Conservation (phyloP, 2,113 vertebrate species). For the Lasiurus cinereus region DNA sequence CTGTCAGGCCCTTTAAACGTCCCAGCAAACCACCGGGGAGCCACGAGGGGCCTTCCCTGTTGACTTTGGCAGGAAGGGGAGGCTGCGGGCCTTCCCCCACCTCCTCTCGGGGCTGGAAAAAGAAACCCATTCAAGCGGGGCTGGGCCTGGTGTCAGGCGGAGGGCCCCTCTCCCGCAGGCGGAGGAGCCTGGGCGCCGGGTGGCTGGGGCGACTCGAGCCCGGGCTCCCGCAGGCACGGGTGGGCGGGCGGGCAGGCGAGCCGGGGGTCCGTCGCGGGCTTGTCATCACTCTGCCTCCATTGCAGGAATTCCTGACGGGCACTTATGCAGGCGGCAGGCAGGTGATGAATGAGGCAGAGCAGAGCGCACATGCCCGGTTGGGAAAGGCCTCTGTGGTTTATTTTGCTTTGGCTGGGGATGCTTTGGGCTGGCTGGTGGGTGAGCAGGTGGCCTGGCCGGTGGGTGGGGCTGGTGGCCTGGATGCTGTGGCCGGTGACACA, state of each 20-base stretch:
- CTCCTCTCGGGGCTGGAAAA: constrained; percentile 81
- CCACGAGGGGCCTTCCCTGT: constrained; percentile 92
- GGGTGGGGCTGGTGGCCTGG: neutral
- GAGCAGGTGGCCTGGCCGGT: neutral
- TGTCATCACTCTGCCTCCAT: constrained; percentile 83
- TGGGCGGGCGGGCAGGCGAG: neutral
- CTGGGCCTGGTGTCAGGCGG: constrained; percentile 89
- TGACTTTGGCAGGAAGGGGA: constrained; percentile 94
- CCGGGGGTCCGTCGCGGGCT: constrained; percentile 74
- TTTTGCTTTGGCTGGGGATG: constrained; percentile 49
- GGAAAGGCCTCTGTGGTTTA: constrained; percentile 57
- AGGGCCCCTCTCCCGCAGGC: constrained; percentile 87
- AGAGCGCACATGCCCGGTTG: neutral
- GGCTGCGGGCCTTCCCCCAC: constrained; percentile 75
- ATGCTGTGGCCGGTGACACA: neutral
- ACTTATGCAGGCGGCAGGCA: constrained; percentile 68
- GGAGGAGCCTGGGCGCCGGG: constrained; percentile 82
- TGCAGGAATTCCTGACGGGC: constrained; percentile 71
- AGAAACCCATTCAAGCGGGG: constrained; percentile 90
- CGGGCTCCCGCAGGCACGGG: constrained; percentile 73
- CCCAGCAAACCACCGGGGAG: constrained; percentile 94
- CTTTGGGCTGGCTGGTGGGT: neutral
- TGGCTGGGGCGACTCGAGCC: constrained; percentile 74
- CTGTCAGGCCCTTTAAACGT: constrained; percentile 97
- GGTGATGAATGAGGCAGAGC: constrained; percentile 78